Evolutionary conservation across 2,113 vertebrate genomes (phyloP).

Genomic region (Falco punctatus): DNA sequence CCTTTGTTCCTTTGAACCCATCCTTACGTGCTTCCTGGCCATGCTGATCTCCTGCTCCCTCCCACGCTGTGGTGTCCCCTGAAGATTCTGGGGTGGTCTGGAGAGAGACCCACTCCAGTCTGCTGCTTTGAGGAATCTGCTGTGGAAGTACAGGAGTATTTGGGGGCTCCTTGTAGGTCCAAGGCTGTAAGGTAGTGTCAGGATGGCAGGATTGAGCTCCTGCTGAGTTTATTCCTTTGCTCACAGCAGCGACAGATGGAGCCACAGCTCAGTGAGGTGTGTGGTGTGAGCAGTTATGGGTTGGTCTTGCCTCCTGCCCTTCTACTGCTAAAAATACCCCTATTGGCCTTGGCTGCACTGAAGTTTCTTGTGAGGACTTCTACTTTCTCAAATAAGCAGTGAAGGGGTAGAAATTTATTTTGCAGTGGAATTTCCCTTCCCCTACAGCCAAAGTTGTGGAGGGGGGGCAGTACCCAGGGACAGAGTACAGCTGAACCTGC

Average conservation of each 20-base stretch:
- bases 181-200: not conserved
- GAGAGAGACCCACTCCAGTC: not conserved
- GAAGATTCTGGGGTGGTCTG: not conserved
- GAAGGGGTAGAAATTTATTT: not conserved
- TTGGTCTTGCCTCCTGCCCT: not conserved
- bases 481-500: not conserved
- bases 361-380: not conserved
- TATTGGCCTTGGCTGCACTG: not conserved
- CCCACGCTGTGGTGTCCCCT: no score
- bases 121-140: not conserved
- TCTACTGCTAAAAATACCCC: not conserved
- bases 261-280: not conserved
- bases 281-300: not conserved
- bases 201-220: not conserved
- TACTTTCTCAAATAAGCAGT: not conserved
- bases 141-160: not conserved
- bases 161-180: not conserved
- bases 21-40: not conserved
- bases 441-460: rapidly evolving
- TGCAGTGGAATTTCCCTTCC: not conserved
- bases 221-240: not conserved
- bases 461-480: not conserved
- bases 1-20: not conserved
- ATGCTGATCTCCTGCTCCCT: not conserved
- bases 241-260: not conserved